A percentile compares a stretch with the other conserved stretches of the same genome.
These are phyloP conservation scores for Genyomyrus donnyi DNA, from an alignment of 2,113 vertebrate species.

Conservation along the genomic window DNA sequence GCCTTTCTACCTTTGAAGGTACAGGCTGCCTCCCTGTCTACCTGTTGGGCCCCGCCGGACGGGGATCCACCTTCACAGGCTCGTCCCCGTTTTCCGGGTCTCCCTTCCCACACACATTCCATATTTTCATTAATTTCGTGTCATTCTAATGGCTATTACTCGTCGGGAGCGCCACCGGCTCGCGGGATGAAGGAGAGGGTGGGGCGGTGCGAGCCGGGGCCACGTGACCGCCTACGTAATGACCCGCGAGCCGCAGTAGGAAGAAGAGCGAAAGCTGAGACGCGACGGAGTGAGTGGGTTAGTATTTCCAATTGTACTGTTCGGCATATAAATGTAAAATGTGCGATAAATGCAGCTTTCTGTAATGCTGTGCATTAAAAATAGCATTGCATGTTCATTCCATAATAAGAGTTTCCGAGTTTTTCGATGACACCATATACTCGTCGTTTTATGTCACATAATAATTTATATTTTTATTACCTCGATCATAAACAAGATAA, in stretches of 20 bases:
- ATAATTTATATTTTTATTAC: neutral
- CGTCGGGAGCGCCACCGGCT: neutral
- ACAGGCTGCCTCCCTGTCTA: neutral
- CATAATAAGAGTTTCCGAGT: neutral
- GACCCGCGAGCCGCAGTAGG: neutral
- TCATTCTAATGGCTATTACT: neutral
- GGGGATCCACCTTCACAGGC: neutral
- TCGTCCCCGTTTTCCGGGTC: neutral
- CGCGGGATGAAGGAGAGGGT: neutral
- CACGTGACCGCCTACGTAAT: neutral
- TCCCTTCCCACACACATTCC: neutral
- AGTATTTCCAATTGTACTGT: neutral
- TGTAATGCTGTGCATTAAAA: neutral
- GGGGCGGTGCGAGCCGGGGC: neutral
- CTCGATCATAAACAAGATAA: neutral
- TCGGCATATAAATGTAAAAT: neutral
- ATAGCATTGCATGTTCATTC: neutral
- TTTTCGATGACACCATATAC: neutral
- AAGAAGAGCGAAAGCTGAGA: neutral
- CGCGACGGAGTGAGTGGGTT: neutral
- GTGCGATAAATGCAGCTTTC: neutral
- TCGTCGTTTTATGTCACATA: neutral
- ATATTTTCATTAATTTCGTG: neutral
- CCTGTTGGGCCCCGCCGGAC: neutral
- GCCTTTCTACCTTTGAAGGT: neutral